Percentiles rank a stretch among this genome's conserved stretches.
Conservation (phyloP, 2,797 vertebrate genomes). For the Acomys russatus region DNA sequence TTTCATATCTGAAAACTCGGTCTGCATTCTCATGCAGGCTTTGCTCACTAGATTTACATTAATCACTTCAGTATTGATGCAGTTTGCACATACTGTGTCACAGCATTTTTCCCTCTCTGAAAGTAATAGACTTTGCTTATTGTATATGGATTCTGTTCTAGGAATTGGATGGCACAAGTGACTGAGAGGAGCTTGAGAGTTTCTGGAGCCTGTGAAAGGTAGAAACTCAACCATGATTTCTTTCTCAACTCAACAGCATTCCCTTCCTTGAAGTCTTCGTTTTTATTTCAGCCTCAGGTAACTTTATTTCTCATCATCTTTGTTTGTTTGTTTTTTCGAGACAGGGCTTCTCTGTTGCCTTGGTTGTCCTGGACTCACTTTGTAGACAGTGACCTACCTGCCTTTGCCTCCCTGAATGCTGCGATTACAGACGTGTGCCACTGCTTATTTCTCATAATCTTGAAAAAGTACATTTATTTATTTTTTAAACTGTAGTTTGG, state of each 20-base stretch:
- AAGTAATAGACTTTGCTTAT: slow-evolving; percentile 41
- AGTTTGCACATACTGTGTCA: slow-evolving; percentile 32
- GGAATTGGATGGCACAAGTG: slow-evolving; percentile 78
- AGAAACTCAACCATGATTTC: slow-evolving; percentile 84
- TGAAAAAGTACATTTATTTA: slow-evolving; percentile 45
- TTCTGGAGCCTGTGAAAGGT: slow-evolving; percentile 76
- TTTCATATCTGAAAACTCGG: slow-evolving; percentile 48
- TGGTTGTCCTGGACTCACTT: too few relatives aligned
- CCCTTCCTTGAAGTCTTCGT: slow-evolving; percentile 84
- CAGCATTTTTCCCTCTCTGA: background rate
- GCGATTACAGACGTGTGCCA: too few relatives aligned
- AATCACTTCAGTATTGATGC: slow-evolving; percentile 19
- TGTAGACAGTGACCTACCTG: too few relatives aligned
- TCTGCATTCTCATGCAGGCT: background rate
- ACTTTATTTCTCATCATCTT: slow-evolving; percentile 71
- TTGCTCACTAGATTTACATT: background rate
- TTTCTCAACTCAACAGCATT: slow-evolving; percentile 82
- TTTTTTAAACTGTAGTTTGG: background rate
- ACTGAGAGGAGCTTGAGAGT: slow-evolving; percentile 74
- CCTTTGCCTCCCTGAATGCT: too few relatives aligned
- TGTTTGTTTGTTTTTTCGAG: too few relatives aligned
- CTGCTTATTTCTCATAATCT: slow-evolving; percentile 63
- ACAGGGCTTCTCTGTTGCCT: too few relatives aligned
- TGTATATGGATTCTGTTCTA: slow-evolving; percentile 58
- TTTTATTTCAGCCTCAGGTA: slow-evolving; percentile 83